Conservation (phyloP, 2,888 invertebrate genomes). For the Drosophila testacea region DNA sequence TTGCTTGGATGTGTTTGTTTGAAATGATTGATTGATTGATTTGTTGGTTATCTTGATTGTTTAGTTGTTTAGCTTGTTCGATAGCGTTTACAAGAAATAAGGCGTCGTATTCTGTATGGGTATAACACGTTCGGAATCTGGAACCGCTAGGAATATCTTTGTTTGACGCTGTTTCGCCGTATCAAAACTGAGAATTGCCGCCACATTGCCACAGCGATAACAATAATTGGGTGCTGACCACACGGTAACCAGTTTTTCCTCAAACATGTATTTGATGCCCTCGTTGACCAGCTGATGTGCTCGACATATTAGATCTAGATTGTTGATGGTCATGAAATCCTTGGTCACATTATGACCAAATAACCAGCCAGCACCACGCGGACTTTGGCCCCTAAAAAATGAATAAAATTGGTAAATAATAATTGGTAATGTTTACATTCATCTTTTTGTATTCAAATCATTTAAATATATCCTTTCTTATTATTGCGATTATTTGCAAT, state of each 20-base stretch:
- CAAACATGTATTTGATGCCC: slow-evolving; percentile 99
- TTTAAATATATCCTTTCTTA: too few species aligned
- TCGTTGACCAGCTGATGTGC: slow-evolving; percentile 99
- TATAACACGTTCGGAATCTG: slow-evolving; percentile 96
- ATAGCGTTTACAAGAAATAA: slow-evolving; percentile 93
- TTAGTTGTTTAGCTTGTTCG: background rate
- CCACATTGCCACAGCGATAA: slow-evolving; percentile 99
- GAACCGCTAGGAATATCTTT: slow-evolving; percentile 97
- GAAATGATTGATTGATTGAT: slow-evolving; percentile 6
- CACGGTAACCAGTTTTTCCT: slow-evolving; percentile 97
- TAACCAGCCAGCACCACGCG: slow-evolving; percentile 98
- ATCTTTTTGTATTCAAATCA: too few species aligned
- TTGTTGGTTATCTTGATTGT: background rate
- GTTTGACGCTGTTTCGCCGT: slow-evolving; percentile 91
- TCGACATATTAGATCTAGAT: slow-evolving; percentile 96
- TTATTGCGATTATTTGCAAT: too few species aligned
- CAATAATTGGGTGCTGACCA: slow-evolving; percentile 99
- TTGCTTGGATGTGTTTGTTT: slow-evolving; percentile 6
- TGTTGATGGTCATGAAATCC: slow-evolving; percentile 97
- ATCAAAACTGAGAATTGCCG: slow-evolving; percentile 96
- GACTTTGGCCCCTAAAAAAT: slow-evolving; percentile 91
- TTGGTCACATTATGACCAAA: slow-evolving; percentile 98
- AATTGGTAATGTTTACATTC: too few species aligned
- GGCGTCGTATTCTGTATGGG: slow-evolving; percentile 97
- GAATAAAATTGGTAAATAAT: too few species aligned